Conservation (phyloP, 2,797 vertebrate species). For the Ctenosaura bakeri region DNA sequence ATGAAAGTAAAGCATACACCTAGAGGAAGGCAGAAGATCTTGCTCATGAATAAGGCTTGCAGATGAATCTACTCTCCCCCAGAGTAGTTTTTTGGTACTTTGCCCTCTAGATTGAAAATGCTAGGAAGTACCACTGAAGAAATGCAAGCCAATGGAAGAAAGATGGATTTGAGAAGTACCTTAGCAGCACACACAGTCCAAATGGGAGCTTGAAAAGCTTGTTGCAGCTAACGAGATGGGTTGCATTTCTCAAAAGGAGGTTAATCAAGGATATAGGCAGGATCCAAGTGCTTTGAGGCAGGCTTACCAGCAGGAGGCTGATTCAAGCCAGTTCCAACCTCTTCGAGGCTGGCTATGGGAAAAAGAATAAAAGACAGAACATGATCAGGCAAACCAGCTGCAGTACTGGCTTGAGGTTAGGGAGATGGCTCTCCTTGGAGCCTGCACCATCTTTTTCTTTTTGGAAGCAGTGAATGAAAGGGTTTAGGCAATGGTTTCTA, state of each 20-base stretch:
- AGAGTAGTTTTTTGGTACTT: neutral
- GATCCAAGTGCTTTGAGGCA: slow-evolving; percentile 19
- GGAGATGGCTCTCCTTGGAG: slow-evolving; percentile 4
- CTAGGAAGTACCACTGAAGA: neutral
- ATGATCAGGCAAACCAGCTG: slow-evolving; percentile 11
- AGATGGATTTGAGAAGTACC: neutral
- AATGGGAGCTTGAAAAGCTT: slow-evolving; percentile 22
- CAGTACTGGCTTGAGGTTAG: slow-evolving; percentile 9
- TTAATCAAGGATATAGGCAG: slow-evolving; percentile 46
- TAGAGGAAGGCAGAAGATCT: neutral
- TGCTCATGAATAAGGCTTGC: neutral
- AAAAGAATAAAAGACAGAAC: slow-evolving; percentile 17
- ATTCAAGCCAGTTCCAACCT: slow-evolving; percentile 36
- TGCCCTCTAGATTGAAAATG: neutral
- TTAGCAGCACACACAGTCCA: slow-evolving; percentile 14
- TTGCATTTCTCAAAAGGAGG: slow-evolving; percentile 49
- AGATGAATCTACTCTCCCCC: neutral
- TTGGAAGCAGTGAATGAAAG: neutral
- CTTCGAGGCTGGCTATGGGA: slow-evolving; percentile 34
- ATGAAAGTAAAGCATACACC: neutral
- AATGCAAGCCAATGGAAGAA: neutral
- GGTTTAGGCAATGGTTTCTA: slow-evolving; percentile 18
- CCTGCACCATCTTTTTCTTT: slow-evolving; percentile 20
- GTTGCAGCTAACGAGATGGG: slow-evolving; percentile 35
- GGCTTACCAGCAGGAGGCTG: slow-evolving; percentile 45